phyloP scores from a whole-genome alignment of 2,888 invertebrate genomes.

The Mythimna loreyi region DNA sequence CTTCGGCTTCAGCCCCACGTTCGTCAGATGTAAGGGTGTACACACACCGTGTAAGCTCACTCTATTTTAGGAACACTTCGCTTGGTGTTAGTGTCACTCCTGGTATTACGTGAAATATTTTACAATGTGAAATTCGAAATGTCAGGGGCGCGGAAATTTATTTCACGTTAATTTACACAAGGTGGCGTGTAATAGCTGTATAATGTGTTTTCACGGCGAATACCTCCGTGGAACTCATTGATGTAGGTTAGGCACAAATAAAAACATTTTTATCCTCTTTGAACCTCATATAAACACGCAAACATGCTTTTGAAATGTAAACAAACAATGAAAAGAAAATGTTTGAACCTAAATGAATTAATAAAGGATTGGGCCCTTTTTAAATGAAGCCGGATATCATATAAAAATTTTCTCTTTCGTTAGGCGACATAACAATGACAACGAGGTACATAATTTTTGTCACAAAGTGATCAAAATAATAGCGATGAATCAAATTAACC shows the following conservation, averaged over 20 bases:
- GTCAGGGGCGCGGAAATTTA: constrained; percentile 43
- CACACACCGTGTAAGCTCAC: constrained; percentile 47
- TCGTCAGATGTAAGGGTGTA: constrained; percentile 47
- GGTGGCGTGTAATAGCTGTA: constrained; percentile 23
- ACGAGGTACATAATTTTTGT: constrained; percentile 5
- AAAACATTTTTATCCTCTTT: constrained; percentile 22
- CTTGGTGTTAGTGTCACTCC: constrained; percentile 48
- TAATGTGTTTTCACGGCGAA: constrained; percentile 25
- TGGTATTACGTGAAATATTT: constrained; percentile 57
- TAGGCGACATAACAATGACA: constrained; percentile 3
- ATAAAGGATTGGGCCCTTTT: neutral
- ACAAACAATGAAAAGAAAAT: constrained; percentile 13
- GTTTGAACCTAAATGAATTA: constrained; percentile 3
- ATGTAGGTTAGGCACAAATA: constrained; percentile 20
- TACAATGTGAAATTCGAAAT: constrained; percentile 51
- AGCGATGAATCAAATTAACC: constrained; percentile 34
- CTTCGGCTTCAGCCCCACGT: constrained; percentile 51
- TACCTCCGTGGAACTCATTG: neutral
- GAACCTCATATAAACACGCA: constrained; percentile 8
- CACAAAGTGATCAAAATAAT: constrained; percentile 26
- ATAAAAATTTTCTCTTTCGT: neutral
- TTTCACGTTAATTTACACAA: constrained; percentile 46
- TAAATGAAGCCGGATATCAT: neutral
- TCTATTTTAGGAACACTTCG: constrained; percentile 51
- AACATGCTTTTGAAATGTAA: constrained; percentile 19